Conservation (phyloP, 2,888 invertebrate genomes). For the Augiades crinisus region DNA sequence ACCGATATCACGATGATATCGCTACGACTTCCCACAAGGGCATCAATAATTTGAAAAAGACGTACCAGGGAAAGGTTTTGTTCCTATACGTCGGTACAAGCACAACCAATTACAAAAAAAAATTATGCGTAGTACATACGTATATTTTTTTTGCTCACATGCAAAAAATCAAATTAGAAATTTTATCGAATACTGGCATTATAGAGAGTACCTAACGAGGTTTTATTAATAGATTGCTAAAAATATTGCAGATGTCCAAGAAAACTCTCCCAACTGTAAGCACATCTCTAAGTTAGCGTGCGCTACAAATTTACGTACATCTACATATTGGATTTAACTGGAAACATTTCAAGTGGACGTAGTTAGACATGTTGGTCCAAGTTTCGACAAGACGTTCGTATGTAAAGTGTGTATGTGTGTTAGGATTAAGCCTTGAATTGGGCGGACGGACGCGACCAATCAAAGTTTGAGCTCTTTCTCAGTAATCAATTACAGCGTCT, state of each 20-base stretch:
- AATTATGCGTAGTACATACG: too few relatives aligned
- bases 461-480: conserved; percentile 53
- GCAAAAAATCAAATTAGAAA: too few relatives aligned
- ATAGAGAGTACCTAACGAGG: neutral
- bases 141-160: too few relatives aligned
- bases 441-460: conserved; percentile 46
- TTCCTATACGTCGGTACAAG: too few relatives aligned
- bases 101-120: too few relatives aligned
- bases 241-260: too few relatives aligned
- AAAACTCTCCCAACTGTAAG: neutral
- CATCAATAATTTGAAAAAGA: too few relatives aligned
- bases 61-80: too few relatives aligned
- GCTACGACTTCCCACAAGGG: too few relatives aligned
- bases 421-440: conserved; percentile 43
- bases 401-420: conserved; percentile 28
- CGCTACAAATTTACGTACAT: conserved; percentile 20
- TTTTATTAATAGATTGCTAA: neutral
- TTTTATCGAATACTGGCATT: too few relatives aligned
- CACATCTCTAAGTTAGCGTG: neutral
- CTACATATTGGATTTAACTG: conserved; percentile 17
- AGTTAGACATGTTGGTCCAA: conserved; percentile 19
- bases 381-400: conserved; percentile 25
- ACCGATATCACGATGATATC: too few relatives aligned
- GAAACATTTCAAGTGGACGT: conserved; percentile 22
- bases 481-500: conserved; percentile 53